Base-by-base conservation (phyloP, 2,888 invertebrate species). In the Thymelicus acteon region DNA sequence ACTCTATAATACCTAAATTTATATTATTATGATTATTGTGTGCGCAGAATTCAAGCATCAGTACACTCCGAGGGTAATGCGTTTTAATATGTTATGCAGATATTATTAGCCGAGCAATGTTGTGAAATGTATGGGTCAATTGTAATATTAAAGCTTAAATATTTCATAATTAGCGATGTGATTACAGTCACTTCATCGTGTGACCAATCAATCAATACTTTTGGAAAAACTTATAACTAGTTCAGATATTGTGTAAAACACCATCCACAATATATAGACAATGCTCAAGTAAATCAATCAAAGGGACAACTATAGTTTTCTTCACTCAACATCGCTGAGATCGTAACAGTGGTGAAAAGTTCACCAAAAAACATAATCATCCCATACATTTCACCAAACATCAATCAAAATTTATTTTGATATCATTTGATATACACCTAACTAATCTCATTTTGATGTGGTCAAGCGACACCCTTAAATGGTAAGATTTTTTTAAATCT, bases 381-480 rank as follows among this genome's bases (percentile, higher is more conserved):
- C 64, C 70, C 70, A 70, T 64, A 70, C 70, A 70, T 70, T 70
- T 60, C 63, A 70, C 49, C 2, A 12, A 37, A 64, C 15, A 63
- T 67, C 37, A 60, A 70, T 40, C 49, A 70, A 57, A 44, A 54
- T 62, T 47, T 60, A 57, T 57, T 60, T 54, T 62, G 48, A 62
- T 70, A 72, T 67, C 65, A 71, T 67, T 74, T n/a, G 72, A 74
- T 74, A 74, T 74, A 75, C 62, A 80, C 82, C 89, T 90, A 91
- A 85, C 90, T 92, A 92, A 92, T 92, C 91, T 91, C 91, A 88
- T 83, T 80, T 78, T 77, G 74, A 77, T 76, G 82, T 82, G 81
- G 82, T 84, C 80, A 80, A 83, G 82, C 81, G 78, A 81, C 79
- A 78, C 79, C 79, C 81, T 79, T 75, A 72, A 64, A 68, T 70